Percentiles rank a stretch among this genome's conserved stretches.
These are phyloP conservation scores for Crotalus viridis DNA, from an alignment of 2,113 vertebrate genomes.

Conservation along the genomic window DNA sequence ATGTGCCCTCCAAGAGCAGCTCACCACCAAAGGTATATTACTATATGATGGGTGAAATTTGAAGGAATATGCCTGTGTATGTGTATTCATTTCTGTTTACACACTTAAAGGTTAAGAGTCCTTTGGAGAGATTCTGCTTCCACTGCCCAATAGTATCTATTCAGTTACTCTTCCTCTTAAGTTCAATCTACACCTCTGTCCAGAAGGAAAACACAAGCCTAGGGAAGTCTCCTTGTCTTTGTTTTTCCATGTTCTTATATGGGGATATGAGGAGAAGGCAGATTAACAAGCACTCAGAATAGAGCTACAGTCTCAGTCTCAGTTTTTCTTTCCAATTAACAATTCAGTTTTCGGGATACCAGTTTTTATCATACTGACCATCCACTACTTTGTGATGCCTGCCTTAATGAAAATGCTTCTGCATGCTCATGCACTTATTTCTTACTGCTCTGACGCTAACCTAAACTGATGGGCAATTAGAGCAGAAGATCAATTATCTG, in stretches of 20 bases:
- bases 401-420: background rate
- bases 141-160: background rate
- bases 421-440: background rate
- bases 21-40: conserved; percentile 32
- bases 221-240: background rate
- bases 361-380: background rate
- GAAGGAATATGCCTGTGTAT: background rate
- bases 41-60: conserved; percentile 10
- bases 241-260: background rate
- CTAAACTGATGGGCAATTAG: conserved; percentile 23
- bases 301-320: background rate
- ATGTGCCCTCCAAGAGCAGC: conserved; percentile 30
- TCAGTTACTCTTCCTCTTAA: background rate
- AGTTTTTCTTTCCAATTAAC: background rate
- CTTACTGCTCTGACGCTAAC: background rate
- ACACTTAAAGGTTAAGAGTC: background rate
- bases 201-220: background rate
- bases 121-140: background rate
- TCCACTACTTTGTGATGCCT: background rate
- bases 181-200: background rate
- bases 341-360: background rate
- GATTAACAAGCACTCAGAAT: background rate
- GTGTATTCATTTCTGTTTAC: background rate
- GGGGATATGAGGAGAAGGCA: background rate
- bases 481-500: conserved; percentile 32